Percentiles rank a stretch among this genome's conserved stretches.
phyloP scores from a whole-genome alignment of 2,113 vertebrate species.

The Odontesthes bonariensis region DNA sequence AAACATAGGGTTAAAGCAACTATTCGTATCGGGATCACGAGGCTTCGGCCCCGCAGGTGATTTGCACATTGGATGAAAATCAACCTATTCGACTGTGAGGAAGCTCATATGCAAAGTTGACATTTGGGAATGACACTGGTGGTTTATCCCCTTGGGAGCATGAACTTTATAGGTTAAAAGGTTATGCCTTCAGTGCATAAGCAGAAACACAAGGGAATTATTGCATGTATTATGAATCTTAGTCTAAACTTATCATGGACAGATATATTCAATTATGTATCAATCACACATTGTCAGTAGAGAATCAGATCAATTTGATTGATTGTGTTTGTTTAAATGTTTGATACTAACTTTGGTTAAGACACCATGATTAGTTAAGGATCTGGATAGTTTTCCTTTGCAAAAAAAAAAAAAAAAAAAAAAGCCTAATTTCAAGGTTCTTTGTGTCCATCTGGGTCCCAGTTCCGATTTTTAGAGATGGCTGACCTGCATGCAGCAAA shows the following conservation, averaged over 20 bases:
- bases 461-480: conserved; percentile 7
- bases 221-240: not conserved
- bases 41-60: not conserved
- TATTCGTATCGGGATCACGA: conserved; percentile 1
- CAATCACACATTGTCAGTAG: too few relatives aligned
- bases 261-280: too few relatives aligned
- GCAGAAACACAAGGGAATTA: not conserved
- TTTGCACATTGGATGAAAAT: conserved; percentile 10
- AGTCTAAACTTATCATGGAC: too few relatives aligned
- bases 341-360: not conserved
- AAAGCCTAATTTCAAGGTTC: conserved; percentile 23
- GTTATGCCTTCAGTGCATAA: not conserved
- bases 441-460: conserved; percentile 49
- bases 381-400: not conserved
- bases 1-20: not conserved
- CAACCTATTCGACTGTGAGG: not conserved
- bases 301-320: too few relatives aligned
- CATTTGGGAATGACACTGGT: not conserved
- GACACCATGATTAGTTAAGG: conserved; percentile 3
- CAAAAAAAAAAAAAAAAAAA: conserved; percentile 1
- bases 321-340: too few relatives aligned
- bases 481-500: conserved; percentile 48
- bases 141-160: not conserved
- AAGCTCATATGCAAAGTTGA: not conserved
- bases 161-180: not conserved